These are phyloP conservation scores for Plebejus anna DNA, from an alignment of 2,888 invertebrate species.

Conservation along the genomic window DNA sequence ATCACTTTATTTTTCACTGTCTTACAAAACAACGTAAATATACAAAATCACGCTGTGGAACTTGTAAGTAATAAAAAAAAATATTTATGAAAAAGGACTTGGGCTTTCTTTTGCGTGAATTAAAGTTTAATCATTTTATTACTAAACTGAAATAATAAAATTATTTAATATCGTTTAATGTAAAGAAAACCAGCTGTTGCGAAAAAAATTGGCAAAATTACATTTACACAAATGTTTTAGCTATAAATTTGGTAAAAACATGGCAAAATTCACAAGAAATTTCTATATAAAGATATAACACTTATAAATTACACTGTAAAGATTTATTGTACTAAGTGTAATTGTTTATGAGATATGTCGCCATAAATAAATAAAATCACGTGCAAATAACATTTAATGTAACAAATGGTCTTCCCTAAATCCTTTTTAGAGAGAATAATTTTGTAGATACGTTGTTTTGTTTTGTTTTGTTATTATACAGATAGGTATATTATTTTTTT, in stretches of 20 bases:
- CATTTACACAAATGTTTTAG: neutral
- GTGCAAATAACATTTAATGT: slow-evolving; percentile 15
- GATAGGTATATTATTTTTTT: neutral
- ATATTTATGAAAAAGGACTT: neutral
- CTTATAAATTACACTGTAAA: neutral
- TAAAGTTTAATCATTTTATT: no score
- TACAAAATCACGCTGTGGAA: neutral
- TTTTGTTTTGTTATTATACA: neutral
- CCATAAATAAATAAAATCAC: slow-evolving; percentile 18
- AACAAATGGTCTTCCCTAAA: slow-evolving; percentile 6
- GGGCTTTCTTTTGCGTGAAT: neutral
- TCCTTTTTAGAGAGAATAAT: neutral
- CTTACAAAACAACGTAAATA: neutral
- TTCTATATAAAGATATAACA: neutral
- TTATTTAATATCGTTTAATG: no score
- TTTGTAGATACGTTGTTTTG: neutral
- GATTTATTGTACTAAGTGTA: slow-evolving; percentile 1
- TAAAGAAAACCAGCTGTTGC: no score
- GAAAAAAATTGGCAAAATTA: no score
- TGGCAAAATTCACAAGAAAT: neutral
- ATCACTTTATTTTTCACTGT: slow-evolving; percentile 17
- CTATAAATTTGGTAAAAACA: neutral
- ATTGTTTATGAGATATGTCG: slow-evolving; percentile 22
- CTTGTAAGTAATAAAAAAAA: neutral
- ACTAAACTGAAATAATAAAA: no score